Conservation (phyloP, 2,797 vertebrate species). For the Brachyrhaphis roseni region DNA sequence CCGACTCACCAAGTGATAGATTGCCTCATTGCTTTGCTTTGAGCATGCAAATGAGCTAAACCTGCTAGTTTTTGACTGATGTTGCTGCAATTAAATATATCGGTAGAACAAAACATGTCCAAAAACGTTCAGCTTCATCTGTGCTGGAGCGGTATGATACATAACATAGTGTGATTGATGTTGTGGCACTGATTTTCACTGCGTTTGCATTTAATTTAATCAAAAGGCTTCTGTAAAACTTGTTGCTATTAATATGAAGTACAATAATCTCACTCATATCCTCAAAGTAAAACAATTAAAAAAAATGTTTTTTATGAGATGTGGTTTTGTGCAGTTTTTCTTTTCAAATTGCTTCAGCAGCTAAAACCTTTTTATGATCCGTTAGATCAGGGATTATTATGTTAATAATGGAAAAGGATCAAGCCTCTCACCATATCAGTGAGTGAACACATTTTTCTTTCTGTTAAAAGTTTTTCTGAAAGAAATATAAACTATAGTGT, state of each 20-base stretch:
- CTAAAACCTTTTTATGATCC: conserved; percentile 27
- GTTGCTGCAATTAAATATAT: conserved; percentile 14
- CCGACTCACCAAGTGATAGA: conserved; percentile 37
- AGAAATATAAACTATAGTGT: background rate
- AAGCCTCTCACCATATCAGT: background rate
- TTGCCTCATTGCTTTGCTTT: conserved; percentile 40
- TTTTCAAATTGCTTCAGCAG: conserved; percentile 24
- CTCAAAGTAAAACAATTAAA: conserved; percentile 30
- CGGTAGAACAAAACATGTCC: background rate
- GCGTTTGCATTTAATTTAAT: background rate
- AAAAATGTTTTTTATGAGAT: conserved; percentile 31
- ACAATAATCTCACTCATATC: background rate
- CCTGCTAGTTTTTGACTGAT: conserved; percentile 25
- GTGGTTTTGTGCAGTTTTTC: conserved; percentile 15
- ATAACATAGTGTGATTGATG: conserved; percentile 1
- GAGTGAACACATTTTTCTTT: background rate
- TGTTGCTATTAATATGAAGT: background rate
- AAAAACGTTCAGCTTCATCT: conserved; percentile 19
- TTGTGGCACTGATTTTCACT: background rate
- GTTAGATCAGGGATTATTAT: background rate
- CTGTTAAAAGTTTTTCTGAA: background rate
- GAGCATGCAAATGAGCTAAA: conserved; percentile 39
- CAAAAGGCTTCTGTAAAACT: background rate
- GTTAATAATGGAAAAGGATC: background rate
- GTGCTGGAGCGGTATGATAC: conserved; percentile 3